Evolutionary conservation across 2,888 invertebrate genomes (phyloP).

Genomic region (Ormyrus rosae): DNA sequence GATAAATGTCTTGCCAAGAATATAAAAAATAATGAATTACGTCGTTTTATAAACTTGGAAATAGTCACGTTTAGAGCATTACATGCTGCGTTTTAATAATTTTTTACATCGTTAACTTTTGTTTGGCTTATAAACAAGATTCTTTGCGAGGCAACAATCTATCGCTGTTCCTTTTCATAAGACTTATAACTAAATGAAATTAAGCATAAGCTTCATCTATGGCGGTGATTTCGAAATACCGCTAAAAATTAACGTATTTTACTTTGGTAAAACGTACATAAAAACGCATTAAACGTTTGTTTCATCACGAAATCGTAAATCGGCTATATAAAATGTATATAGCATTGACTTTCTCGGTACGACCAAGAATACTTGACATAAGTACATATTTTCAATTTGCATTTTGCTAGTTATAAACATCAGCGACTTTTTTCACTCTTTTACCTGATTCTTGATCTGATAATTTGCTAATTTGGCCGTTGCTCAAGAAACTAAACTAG

Average conservation of each 20-base stretch:
- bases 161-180: constrained; percentile 51
- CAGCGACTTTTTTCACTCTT: constrained; percentile 48
- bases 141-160: constrained; percentile 54
- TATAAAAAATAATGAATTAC: constrained; percentile 40
- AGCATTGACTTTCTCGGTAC: constrained; percentile 55
- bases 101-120: constrained; percentile 11
- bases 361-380: constrained; percentile 53
- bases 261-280: constrained; percentile 57
- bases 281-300: constrained; percentile 49
- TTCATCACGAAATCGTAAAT: constrained; percentile 56
- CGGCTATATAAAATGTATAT: constrained; percentile 44
- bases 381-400: constrained; percentile 57
- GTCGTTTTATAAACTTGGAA: constrained; percentile 43
- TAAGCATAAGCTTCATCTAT: constrained; percentile 45
- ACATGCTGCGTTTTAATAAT: constrained; percentile 20
- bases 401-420: constrained; percentile 51
- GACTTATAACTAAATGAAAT: constrained; percentile 46
- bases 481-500: constrained; percentile 38
- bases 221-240: constrained; percentile 43
- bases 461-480: constrained; percentile 29
- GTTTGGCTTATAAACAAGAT: constrained; percentile 44
- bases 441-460: constrained; percentile 40
- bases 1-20: constrained; percentile 28
- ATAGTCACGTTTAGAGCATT: constrained; percentile 15
- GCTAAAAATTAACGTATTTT: constrained; percentile 54